Evolutionary conservation across 92 coral and sea anemone species (phyloP).

Genomic region (Epizoanthus fatuus): DNA sequence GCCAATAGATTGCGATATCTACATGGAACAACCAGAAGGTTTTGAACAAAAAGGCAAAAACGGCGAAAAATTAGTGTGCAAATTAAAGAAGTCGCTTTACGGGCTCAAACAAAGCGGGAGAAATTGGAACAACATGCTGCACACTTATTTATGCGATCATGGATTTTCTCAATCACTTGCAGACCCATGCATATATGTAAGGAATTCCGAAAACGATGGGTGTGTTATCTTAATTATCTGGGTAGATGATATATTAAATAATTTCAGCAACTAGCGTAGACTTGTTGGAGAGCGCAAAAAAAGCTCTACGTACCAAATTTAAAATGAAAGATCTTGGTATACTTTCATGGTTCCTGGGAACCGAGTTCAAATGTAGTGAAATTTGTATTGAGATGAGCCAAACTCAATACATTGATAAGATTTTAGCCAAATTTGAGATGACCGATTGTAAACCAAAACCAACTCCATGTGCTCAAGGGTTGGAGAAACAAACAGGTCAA

Average conservation of each 20-base stretch:
- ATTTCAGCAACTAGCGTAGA: conserved; percentile 48
- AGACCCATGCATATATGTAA: conserved; percentile 47
- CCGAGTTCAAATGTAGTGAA: conserved; percentile 50
- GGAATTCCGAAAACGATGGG: conserved; percentile 30
- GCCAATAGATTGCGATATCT: conserved; percentile 59
- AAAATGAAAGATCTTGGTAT: conserved; percentile 50
- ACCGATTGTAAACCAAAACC: conserved; percentile 53
- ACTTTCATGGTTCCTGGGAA: conserved; percentile 59
- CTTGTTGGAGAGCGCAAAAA: conserved; percentile 41
- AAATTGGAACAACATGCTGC: conserved; percentile 74
- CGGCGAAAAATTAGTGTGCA: conserved; percentile 69
- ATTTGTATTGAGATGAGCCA: conserved; percentile 58
- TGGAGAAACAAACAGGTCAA: neutral
- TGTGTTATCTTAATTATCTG: conserved; percentile 56
- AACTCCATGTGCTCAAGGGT: conserved; percentile 50
- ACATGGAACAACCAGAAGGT: conserved; percentile 57
- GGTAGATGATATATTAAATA: conserved; percentile 70
- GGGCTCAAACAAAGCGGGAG: conserved; percentile 77
- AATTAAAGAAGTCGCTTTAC: conserved; percentile 70
- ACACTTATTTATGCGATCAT: conserved; percentile 43
- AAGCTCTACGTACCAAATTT: conserved; percentile 31
- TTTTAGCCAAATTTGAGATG: conserved; percentile 34
- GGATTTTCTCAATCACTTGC: conserved; percentile 56
- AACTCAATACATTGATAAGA: conserved; percentile 30
- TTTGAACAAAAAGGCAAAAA: conserved; percentile 40